Evolutionary conservation across 2,888 invertebrate genomes (phyloP).

Genomic region (Eilema sororculum): DNA sequence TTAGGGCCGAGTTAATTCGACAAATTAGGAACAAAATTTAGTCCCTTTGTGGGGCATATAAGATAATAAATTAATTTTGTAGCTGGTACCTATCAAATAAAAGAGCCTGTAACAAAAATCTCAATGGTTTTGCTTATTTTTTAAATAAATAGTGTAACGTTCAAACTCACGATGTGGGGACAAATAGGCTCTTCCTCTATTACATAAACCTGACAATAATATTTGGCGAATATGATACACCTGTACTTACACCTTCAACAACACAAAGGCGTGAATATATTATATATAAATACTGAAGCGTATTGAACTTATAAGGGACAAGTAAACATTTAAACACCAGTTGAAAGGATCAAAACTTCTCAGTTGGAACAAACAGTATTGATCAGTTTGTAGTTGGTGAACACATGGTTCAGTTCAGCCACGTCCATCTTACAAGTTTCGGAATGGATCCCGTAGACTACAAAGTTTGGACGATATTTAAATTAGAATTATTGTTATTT

Average conservation of each 20-base stretch:
- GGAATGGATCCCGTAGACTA: background rate
- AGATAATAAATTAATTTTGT: too few relatives aligned
- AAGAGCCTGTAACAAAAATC: too few relatives aligned
- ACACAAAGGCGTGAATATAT: background rate
- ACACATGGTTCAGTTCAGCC: conserved; percentile 5
- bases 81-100: too few relatives aligned
- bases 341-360: conserved; percentile 1
- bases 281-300: background rate
- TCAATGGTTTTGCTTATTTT: too few relatives aligned
- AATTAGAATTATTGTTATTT: background rate
- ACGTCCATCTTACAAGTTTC: conserved; percentile 7
- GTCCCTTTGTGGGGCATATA: too few relatives aligned
- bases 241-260: background rate
- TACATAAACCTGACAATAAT: too few relatives aligned
- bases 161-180: too few relatives aligned
- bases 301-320: conserved; percentile 1
- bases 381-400: conserved; percentile 13
- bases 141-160: too few relatives aligned
- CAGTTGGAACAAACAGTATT: conserved; percentile 1
- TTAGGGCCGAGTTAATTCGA: background rate
- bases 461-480: background rate
- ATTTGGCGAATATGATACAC: background rate
- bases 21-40: background rate
- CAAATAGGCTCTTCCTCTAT: too few relatives aligned
- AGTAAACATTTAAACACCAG: background rate